Evolutionary conservation across 2,113 vertebrate species (phyloP), one percentile per base, ranked within the genome.

Genomic region (Seriola quinqueradiata): DNA sequence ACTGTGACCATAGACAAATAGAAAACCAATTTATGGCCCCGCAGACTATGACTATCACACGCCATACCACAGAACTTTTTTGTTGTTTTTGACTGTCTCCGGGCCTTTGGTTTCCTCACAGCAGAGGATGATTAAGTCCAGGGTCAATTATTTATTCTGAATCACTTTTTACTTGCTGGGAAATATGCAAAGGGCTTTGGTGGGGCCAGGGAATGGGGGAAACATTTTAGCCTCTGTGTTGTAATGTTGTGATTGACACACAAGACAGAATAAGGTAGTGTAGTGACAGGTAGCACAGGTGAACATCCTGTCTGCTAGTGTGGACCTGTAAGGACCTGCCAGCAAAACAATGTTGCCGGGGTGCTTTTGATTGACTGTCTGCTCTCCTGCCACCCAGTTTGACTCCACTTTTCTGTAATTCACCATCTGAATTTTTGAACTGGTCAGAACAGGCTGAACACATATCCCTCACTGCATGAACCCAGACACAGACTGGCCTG

Each of bases 301-400:
- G 89, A 92, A 85, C 83, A 91, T 94, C 94, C 92, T 90, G 86
- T 86, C 72, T 89, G 88, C 83, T 77, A 12, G 79, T 73, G 83
- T 70, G 83, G 87, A 92, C 95, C 93, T 95, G 95, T 87, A 87
- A 84, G 80, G 89, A 87, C 92, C 77, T 94, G 94, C 55, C 85
- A 80, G 75, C 21, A 79, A 89, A 86, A 91, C 87, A 92, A 88
- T 81, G 82, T 77, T 32, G 52, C 60, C 11, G 55, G 28, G n/a
- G 13, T 84, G 65, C 59, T 75, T 71, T 13, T 57, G 61, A 81
- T 78, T 60, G 74, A 71, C 77, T 82, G 66, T 70, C 67, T 89
- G 12, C 69, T 77, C 8, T 70, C 46, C 42, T 67, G 44, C 74
- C 64, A 69, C 42, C 75, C 64, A 58, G 34, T 57, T 40, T 1